Percentiles rank a stretch among this genome's conserved stretches.
These are phyloP conservation scores for Lynx canadensis DNA, from an alignment of 2,113 vertebrate genomes.

Conservation along the genomic window DNA sequence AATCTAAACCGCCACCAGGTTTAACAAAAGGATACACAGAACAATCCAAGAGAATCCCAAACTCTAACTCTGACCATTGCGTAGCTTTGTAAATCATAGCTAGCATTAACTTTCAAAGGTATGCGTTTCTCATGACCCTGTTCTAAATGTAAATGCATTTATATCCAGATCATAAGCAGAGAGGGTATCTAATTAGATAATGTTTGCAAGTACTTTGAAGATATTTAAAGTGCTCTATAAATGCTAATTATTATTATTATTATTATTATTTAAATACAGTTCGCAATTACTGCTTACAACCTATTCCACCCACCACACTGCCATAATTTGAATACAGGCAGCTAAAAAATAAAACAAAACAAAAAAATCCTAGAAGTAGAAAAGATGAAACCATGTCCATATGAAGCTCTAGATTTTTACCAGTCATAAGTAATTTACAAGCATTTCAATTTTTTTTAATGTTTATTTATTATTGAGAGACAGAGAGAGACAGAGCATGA, in stretches of 20 bases:
- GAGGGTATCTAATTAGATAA: slow-evolving; percentile 68
- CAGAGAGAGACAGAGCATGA: too few species aligned
- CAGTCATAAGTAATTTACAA: slow-evolving; percentile 43
- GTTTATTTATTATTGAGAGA: too few species aligned
- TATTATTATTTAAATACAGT: slow-evolving; percentile 76
- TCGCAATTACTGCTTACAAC: slow-evolving; percentile 62
- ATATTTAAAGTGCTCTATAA: slow-evolving; percentile 72
- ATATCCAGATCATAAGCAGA: slow-evolving; percentile 66
- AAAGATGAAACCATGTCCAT: slow-evolving; percentile 48
- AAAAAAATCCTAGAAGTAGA: neutral
- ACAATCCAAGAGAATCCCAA: neutral
- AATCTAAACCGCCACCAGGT: neutral
- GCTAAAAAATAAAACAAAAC: neutral
- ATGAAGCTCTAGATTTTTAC: slow-evolving; percentile 41
- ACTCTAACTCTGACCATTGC: neutral
- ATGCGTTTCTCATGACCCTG: slow-evolving; percentile 66
- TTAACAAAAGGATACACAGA: neutral
- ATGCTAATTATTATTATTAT: slow-evolving; percentile 78
- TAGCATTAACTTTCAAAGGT: neutral
- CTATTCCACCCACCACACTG: slow-evolving; percentile 54
- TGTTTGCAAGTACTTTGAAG: slow-evolving; percentile 72
- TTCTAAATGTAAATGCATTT: slow-evolving; percentile 53
- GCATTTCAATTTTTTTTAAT: slow-evolving; percentile 38
- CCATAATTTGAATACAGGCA: slow-evolving; percentile 62
- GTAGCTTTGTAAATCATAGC: neutral